Conservation (phyloP, 2,113 vertebrate species). For the Myrmophylax atrothorax region DNA sequence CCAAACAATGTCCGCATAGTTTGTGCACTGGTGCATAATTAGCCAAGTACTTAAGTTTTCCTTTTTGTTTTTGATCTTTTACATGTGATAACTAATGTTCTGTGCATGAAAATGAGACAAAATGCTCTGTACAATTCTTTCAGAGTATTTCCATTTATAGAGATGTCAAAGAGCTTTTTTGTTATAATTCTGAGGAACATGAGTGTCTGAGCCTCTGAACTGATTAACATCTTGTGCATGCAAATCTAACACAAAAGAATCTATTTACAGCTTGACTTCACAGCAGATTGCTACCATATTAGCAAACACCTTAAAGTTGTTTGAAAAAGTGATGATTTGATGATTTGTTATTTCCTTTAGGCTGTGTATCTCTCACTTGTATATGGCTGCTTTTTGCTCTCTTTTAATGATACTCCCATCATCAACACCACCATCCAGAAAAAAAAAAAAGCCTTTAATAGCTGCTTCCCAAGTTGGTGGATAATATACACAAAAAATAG, state of each 20-base stretch:
- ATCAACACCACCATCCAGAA: background rate
- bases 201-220: conserved; percentile 49
- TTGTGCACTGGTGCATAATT: background rate
- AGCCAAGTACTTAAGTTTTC: background rate
- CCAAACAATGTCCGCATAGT: background rate
- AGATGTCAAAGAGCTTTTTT: conserved; percentile 36
- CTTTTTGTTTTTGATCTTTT: conserved; percentile 21
- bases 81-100: background rate
- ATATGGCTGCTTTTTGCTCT: background rate
- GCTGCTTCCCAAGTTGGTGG: background rate
- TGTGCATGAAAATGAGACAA: conserved; percentile 17
- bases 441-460: background rate
- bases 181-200: conserved; percentile 31
- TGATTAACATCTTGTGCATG: conserved; percentile 52
- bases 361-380: background rate
- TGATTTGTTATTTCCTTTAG: conserved; percentile 49
- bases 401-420: background rate
- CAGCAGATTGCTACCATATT: conserved; percentile 60
- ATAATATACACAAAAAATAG: background rate
- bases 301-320: conserved; percentile 68
- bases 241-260: conserved; percentile 56
- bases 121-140: background rate
- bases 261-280: conserved; percentile 70
- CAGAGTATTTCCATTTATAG: conserved; percentile 38
- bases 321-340: conserved; percentile 54